Conservation (phyloP, 2,797 vertebrate genomes). For the Champsocephalus esox region DNA sequence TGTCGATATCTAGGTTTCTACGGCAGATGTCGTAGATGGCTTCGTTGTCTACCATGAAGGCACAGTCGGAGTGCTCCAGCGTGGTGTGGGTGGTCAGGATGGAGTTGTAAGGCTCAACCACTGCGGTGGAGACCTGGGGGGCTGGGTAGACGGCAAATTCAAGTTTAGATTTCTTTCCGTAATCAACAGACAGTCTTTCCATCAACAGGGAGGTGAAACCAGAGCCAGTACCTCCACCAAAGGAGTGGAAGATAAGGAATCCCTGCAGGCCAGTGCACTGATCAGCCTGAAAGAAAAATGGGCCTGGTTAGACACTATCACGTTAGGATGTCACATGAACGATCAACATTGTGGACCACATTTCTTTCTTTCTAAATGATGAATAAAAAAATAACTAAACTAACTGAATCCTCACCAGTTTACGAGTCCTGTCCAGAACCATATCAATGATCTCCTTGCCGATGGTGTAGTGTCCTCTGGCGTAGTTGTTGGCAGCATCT, state of each 20-base stretch:
- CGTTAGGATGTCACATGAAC: background rate
- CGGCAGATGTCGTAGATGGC: slow-evolving; percentile 89
- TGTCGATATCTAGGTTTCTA: slow-evolving; percentile 91
- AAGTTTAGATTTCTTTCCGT: slow-evolving; percentile 92
- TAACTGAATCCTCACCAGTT: slow-evolving; percentile 76
- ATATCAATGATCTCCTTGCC: slow-evolving; percentile 86
- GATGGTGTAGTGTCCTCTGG: slow-evolving; percentile 86
- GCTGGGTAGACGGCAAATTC: slow-evolving; percentile 91
- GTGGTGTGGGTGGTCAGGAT: slow-evolving; percentile 92
- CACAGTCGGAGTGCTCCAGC: slow-evolving; percentile 88
- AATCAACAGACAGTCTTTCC: slow-evolving; percentile 92
- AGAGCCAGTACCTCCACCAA: slow-evolving; percentile 90
- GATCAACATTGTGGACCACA: too few relatives aligned
- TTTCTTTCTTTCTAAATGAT: background rate
- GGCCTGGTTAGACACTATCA: background rate
- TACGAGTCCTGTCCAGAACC: slow-evolving; percentile 84
- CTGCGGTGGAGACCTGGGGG: slow-evolving; percentile 90
- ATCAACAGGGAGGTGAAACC: slow-evolving; percentile 92
- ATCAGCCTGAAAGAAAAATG: slow-evolving; percentile 80
- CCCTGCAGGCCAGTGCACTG: slow-evolving; percentile 91
- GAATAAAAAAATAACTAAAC: background rate
- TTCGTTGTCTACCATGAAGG: slow-evolving; percentile 88
- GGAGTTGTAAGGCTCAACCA: slow-evolving; percentile 92
- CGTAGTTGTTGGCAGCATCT: slow-evolving; percentile 87
- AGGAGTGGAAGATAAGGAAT: slow-evolving; percentile 88